These are phyloP conservation scores for Luperina testacea DNA, from an alignment of 2,888 invertebrate species.

Conservation along the genomic window DNA sequence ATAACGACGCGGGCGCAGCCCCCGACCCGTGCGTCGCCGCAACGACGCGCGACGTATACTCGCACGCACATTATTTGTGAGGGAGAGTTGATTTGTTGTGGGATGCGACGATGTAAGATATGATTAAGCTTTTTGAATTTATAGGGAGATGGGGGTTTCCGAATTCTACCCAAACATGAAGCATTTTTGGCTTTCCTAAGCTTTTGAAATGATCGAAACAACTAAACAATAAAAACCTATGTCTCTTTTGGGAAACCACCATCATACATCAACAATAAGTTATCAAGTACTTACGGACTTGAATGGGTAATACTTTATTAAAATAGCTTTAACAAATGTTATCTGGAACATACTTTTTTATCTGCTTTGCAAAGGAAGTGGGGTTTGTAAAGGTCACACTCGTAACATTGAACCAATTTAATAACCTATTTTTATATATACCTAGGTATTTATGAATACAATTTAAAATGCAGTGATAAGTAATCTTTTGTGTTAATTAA, in stretches of 20 bases:
- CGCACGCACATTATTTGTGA: constrained; percentile 32
- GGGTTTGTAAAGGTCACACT: constrained; percentile 26
- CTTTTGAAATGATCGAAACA: neutral
- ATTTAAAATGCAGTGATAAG: constrained; percentile 7
- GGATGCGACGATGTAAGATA: neutral
- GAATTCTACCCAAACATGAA: neutral
- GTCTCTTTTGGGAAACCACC: neutral
- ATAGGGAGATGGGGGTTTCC: neutral
- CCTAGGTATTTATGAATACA: neutral
- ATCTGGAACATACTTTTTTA: constrained; percentile 23
- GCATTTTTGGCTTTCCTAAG: neutral
- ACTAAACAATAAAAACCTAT: neutral
- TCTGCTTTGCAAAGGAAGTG: constrained; percentile 29
- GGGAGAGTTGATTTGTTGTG: constrained; percentile 16
- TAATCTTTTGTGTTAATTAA: constrained; percentile 27
- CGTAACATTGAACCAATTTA: constrained; percentile 30
- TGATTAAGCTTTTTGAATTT: neutral
- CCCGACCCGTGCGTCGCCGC: constrained; percentile 19
- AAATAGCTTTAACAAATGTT: neutral
- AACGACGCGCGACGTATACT: neutral
- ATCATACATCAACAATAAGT: neutral
- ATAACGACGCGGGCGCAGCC: constrained; percentile 69
- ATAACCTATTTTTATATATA: neutral
- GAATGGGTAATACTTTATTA: neutral
- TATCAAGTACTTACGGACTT: neutral